Evolutionary conservation across 2,113 vertebrate genomes (phyloP), one percentile per base, ranked within the genome.

Genomic region (Thalassarche chlororhynchos): DNA sequence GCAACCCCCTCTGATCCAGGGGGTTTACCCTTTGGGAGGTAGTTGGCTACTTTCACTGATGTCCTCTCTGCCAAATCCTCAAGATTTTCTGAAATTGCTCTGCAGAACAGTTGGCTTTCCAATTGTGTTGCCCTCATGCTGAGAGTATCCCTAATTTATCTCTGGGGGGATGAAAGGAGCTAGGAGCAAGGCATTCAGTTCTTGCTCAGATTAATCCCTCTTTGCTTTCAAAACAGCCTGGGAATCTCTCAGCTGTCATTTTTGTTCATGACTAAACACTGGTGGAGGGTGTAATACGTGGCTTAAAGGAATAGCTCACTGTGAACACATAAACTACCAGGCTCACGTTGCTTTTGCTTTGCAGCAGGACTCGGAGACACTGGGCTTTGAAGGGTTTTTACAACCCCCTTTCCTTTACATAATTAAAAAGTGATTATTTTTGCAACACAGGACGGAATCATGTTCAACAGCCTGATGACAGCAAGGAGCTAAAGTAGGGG

Each of bases 391-490:
- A 79, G 78, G 47, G 83, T 55, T 95, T 93, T 92, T 72, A 54
- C 76, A 55, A 36, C 42, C 36, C 62, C 40, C 58, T 72, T 60
- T 82, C 76, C 52, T 85, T 86, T 83, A 57, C 55, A 46, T 61
- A 94, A 97, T 95, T 95, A 94, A 95, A 87, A 82, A 71, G 91
- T 44, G 47, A 91, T 96, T 96, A 94, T 83, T 76, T 95, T 93
- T 69, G 81, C 52, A 82, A 55, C 36, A 36, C 46, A 72, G 90
- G 71, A 88, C 4, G 31, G 85, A 94, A 82, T 68, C 79, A 47
- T 38, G 9, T 87, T 96, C 91, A 92, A 70, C 72, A 87, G 87
- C 55, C 78, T 77, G 71, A 84, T 72, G 82, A 88, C 88, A 94
- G 77, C 60, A 80, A 90, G 71, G 65, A 96, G 92, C 42, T 75